phyloP scores from a whole-genome alignment of 2,888 invertebrate genomes.

The Cerceris rybyensis region DNA sequence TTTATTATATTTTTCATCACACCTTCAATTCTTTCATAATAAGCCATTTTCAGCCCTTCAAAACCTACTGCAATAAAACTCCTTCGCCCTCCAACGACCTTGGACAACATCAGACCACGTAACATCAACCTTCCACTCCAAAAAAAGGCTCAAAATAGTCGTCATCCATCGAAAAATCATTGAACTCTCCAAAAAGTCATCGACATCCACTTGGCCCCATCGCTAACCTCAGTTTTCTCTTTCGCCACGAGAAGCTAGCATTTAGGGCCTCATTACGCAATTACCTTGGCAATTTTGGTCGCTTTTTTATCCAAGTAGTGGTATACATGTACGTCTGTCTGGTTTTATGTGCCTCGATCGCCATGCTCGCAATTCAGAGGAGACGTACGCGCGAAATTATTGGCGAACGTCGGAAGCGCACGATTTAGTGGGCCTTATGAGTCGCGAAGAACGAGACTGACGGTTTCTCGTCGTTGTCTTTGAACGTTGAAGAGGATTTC shows the following conservation, averaged over 20 bases:
- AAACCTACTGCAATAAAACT: too few species aligned
- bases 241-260: not conserved
- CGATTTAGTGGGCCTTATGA: slow-evolving; percentile 16
- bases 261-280: slow-evolving; percentile 77
- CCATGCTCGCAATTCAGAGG: not conserved
- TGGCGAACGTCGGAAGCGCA: slow-evolving; percentile 5
- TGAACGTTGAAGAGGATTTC: not conserved
- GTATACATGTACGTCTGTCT: slow-evolving; percentile 59
- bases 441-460: not conserved
- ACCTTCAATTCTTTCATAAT: too few species aligned
- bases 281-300: slow-evolving; percentile 77
- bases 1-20: too few species aligned
- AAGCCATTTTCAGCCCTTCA: too few species aligned
- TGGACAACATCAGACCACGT: too few species aligned
- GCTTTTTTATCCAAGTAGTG: slow-evolving; percentile 62
- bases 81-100: too few species aligned
- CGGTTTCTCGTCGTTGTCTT: not conserved
- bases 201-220: slow-evolving; percentile 7
- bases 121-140: too few species aligned
- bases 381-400: slow-evolving; percentile 1
- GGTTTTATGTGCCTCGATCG: slow-evolving; percentile 40
- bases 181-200: not conserved
- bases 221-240: not conserved
- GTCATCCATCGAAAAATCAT: too few species aligned
- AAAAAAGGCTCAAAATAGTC: too few species aligned